A percentile compares a stretch with the other conserved stretches of the same genome.
Conservation (phyloP, 2,888 invertebrate species). For the Fragum sueziense region DNA sequence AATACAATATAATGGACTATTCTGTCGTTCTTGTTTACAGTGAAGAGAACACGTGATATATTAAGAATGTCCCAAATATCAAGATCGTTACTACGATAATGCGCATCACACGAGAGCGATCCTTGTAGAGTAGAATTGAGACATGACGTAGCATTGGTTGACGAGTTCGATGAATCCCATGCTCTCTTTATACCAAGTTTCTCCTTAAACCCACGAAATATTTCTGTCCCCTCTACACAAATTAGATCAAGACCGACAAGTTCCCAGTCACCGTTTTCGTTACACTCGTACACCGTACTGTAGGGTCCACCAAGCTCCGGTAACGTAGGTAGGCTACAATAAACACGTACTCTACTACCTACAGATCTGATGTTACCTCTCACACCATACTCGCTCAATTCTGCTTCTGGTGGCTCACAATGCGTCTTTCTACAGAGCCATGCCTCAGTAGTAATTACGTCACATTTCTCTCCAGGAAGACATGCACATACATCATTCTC, state of each 20-base stretch:
- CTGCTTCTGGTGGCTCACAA: neutral
- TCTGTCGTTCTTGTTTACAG: neutral
- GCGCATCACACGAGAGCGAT: neutral
- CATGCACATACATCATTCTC: neutral
- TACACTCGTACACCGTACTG: neutral
- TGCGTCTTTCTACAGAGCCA: neutral
- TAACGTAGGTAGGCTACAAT: neutral
- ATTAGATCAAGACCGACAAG: neutral
- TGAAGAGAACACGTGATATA: slow-evolving; percentile 1
- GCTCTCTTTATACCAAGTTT: neutral
- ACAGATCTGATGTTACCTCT: neutral
- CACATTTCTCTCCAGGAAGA: neutral
- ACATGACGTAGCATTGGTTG: neutral
- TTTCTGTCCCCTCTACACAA: neutral
- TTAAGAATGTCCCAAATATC: neutral
- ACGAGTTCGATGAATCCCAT: neutral
- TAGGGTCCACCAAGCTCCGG: neutral
- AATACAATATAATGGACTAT: slow-evolving; percentile 10
- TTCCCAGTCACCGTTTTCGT: neutral
- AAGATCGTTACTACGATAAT: neutral
- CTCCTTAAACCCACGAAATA: neutral
- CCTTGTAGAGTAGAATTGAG: neutral
- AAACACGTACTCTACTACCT: neutral
- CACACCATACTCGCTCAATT: neutral
- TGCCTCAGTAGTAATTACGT: neutral